These are phyloP conservation scores for Spinibarbus caldwelli DNA, from an alignment of 2,797 vertebrate genomes.

Conservation along the genomic window DNA sequence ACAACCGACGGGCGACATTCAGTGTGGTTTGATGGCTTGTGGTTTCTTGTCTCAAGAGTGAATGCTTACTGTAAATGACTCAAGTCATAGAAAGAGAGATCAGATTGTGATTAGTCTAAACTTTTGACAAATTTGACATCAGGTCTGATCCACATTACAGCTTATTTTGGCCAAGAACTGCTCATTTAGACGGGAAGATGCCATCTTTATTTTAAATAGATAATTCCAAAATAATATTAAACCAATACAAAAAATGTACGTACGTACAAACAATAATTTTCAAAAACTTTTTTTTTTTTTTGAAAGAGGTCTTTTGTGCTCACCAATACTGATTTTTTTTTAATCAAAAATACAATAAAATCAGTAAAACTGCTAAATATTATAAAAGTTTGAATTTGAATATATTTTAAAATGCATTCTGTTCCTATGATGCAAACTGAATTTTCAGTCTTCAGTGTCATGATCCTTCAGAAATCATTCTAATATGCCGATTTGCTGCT, in stretches of 20 bases:
- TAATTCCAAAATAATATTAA: neutral
- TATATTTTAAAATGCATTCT: neutral
- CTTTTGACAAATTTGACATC: neutral
- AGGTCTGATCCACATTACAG: neutral
- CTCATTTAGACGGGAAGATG: neutral
- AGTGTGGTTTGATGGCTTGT: slow-evolving; percentile 30
- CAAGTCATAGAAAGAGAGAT: neutral
- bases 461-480: neutral
- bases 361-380: neutral
- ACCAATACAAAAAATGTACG: neutral
- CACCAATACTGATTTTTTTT: neutral
- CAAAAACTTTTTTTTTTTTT: neutral
- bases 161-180: neutral
- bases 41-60: slow-evolving; percentile 13
- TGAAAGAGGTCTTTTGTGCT: neutral
- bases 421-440: neutral
- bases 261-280: neutral
- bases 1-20: slow-evolving; percentile 24
- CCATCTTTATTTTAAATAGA: neutral
- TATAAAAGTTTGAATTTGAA: neutral
- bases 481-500: neutral
- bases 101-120: neutral
- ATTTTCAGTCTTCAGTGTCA: neutral
- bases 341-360: neutral
- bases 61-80: slow-evolving; percentile 2